phyloP scores from a whole-genome alignment of 2,797 vertebrate species.

The Melopsittacus undulatus region DNA sequence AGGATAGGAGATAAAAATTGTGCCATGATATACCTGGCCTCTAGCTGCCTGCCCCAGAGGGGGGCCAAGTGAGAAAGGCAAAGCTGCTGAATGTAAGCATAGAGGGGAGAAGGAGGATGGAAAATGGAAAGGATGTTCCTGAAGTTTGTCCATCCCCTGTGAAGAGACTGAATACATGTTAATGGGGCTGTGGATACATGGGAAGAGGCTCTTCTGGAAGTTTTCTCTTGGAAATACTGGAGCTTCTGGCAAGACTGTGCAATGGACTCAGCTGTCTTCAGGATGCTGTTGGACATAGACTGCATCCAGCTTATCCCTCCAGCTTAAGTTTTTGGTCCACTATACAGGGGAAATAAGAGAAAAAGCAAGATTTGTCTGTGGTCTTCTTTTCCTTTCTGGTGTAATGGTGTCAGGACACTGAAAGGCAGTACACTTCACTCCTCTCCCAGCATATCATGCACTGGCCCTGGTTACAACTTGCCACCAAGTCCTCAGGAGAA shows the following conservation, averaged over 20 bases:
- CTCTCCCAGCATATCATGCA: neutral
- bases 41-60: neutral
- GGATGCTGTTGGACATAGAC: neutral
- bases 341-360: neutral
- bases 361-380: fast-evolving
- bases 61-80: neutral
- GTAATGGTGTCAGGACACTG: fast-evolving
- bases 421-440: neutral
- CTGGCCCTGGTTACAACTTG: neutral
- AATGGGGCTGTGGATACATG: fast-evolving
- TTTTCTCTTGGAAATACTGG: neutral
- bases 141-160: neutral
- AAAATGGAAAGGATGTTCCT: neutral
- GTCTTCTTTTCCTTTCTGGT: neutral
- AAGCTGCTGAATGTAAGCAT: neutral
- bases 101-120: neutral
- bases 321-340: neutral
- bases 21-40: neutral
- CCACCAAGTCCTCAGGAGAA: neutral
- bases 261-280: neutral
- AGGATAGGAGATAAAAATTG: neutral
- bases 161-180: neutral
- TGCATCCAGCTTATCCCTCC: neutral
- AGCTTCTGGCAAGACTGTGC: neutral
- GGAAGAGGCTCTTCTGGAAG: neutral